Evolutionary conservation across 2,888 invertebrate species (phyloP), one percentile per base, ranked within the genome.

Genomic region (Agelastica alni): DNA sequence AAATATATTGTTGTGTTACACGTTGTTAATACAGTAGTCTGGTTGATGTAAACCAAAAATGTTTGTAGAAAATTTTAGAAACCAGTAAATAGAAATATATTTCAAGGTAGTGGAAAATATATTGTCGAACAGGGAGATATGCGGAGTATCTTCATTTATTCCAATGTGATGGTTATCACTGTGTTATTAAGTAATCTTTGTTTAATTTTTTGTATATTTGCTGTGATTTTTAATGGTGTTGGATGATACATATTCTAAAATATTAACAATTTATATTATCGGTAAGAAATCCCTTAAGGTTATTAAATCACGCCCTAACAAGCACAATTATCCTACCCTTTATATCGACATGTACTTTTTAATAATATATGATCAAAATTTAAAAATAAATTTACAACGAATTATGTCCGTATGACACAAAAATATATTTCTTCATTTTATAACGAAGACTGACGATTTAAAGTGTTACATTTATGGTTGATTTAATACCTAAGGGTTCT

Each of bases 71-170:
- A 64, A 65, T 41, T 28, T 10, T 49, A 49, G 32, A 41, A 49
- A 49, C 32, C 49, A 32, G 31, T 49, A 49, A 31, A 70, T 70
- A 72, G 67, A 68, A n/a, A 67, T 71, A 69, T 70, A 41, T 13
- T 41, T 18, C 42, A 49, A 26, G 48, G 32, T 49, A 49, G 49
- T 49, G 65, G 65, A 65, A 69, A 62, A 67, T 32, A 39, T 37
- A 67, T 67, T 72, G 70, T 72, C 68, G 69, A 71, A 71, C 70
- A 70, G 74, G 74, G 75, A 74, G 75, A 74, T 74, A 73, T 75
- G 71, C 68, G 69, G 70, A 68, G 65, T 68, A 60, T 68, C 67
- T 60, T 63, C 61, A 59, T 62, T 66, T 59, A 66, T 70, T 69
- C 67, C 64, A 62, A 63, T 64, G 68, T 72, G 69, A 69, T 71